Evolutionary conservation across 2,113 vertebrate species (phyloP), one percentile per base, ranked within the genome.

Genomic region (Nothoprocta pentlandii): DNA sequence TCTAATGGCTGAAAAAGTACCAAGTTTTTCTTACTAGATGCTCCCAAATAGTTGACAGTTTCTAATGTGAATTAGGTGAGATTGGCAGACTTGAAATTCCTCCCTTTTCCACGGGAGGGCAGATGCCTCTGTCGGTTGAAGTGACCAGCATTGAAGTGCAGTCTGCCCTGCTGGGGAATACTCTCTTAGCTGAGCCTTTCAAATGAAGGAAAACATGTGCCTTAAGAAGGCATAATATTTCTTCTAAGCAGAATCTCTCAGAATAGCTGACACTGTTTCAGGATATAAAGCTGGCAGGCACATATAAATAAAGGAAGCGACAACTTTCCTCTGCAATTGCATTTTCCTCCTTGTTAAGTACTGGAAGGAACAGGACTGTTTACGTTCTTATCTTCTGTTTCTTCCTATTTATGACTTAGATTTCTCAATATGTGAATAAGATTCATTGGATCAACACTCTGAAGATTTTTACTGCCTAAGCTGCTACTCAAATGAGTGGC

Each of bases 51-150:
- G 5, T 34, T 28, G 9, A 26, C 67, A 44, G 64, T 74, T 85
- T 44, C 36, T 67, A 1, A 2, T 16, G 26, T 1, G 0, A 46
- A 8, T 34, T 1, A 4, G 30, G 4, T 17, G 49, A 67, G 47
- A 61, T 6, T 36, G 42, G 59, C 61, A 58, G 19, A 21, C 61
- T 79, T 73, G 44, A 85, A 95, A 80, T 96, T 82, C 86, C 77
- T 93, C 34, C 21, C 2, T 92, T 89, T 85, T 80, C 97, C 97
- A 95, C 95, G 93, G 96, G 97, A 97, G 96, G 97, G 97, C 95
- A 94, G 94, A 73, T 71, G 56, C 59, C 70, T 63, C 70, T 89
- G 23, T 81, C 66, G 58, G 34, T 59, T 67, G 41, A 68, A n/a
- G 28, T 34, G 32, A 25, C 51, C 30, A 53, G 30, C 49, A 28